A percentile compares a stretch with the other conserved stretches of the same genome.
Conservation (phyloP, 2,888 invertebrate genomes). For the Crematogaster levior region DNA sequence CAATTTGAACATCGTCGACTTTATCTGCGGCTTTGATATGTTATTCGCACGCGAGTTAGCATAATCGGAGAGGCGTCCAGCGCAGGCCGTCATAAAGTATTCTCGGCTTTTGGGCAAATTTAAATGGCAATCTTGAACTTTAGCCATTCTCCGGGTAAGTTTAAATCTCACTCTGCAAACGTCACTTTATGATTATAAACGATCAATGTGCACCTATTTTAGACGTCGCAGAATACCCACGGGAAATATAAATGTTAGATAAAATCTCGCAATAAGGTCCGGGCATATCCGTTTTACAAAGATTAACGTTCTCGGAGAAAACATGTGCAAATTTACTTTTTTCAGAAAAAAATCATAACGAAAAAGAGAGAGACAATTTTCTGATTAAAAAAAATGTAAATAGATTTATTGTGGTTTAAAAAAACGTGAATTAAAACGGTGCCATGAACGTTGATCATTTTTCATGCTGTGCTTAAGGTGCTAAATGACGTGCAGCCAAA, state of each 20-base stretch:
- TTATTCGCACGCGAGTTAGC: slow-evolving; percentile 37
- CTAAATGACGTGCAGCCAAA: slow-evolving; percentile 40
- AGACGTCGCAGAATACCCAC: neutral
- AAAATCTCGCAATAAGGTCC: neutral
- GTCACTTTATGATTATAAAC: slow-evolving; percentile 21
- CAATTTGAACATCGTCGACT: slow-evolving; percentile 8
- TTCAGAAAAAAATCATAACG: neutral
- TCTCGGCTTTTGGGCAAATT: slow-evolving; percentile 20
- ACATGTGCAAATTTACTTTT: neutral
- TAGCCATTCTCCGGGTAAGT: neutral
- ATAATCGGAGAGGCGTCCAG: slow-evolving; percentile 21
- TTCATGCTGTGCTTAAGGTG: slow-evolving; percentile 12
- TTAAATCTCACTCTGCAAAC: slow-evolving; percentile 35
- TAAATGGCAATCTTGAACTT: slow-evolving; percentile 43
- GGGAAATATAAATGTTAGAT: slow-evolving; percentile 37
- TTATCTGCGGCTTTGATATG: slow-evolving; percentile 16
- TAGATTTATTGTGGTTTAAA: neutral
- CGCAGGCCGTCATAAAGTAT: slow-evolving; percentile 9
- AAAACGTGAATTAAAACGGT: neutral
- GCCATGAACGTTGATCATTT: neutral
- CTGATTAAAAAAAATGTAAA: slow-evolving; percentile 17
- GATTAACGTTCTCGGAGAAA: slow-evolving; percentile 15
- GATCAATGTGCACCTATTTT: slow-evolving; percentile 27
- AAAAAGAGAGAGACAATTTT: neutral
- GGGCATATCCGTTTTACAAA: neutral